Percentiles rank a stretch among this genome's conserved stretches.
Conservation (phyloP, 2,113 vertebrate species). For the Vireo altiloquus region DNA sequence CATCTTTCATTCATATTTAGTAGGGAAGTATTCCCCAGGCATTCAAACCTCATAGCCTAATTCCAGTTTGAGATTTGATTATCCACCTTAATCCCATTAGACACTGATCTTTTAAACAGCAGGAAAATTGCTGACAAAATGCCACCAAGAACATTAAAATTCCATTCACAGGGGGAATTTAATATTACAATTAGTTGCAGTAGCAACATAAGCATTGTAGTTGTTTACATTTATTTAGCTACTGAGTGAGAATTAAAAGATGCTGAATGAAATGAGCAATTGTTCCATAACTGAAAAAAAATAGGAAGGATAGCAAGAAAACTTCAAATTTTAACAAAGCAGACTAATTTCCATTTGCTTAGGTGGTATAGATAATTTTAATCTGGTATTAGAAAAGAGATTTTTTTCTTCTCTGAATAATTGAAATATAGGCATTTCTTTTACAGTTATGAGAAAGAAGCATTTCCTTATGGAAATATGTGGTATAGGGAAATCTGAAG, state of each 20-base stretch:
- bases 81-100: slow-evolving; percentile 76
- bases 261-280: slow-evolving; percentile 1
- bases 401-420: background rate
- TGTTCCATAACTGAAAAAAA: background rate
- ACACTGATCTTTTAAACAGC: slow-evolving; percentile 70
- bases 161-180: slow-evolving; percentile 39
- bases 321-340: background rate
- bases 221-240: slow-evolving; percentile 57
- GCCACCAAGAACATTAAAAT: slow-evolving; percentile 55
- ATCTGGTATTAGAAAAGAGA: background rate
- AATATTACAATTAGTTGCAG: slow-evolving; percentile 60
- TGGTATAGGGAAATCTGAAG: background rate
- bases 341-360: background rate
- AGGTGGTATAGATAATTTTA: background rate
- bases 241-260: slow-evolving; percentile 27
- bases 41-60: slow-evolving; percentile 29
- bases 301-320: background rate
- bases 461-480: background rate
- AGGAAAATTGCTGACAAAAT: slow-evolving; percentile 73
- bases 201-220: slow-evolving; percentile 47
- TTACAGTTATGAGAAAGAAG: background rate
- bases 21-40: slow-evolving; percentile 39
- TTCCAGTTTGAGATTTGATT: slow-evolving; percentile 75
- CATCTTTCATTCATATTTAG: slow-evolving; percentile 64
- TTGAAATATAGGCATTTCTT: background rate